phyloP scores from a whole-genome alignment of 2,797 vertebrate species.

The Halcyon leucocephala region DNA sequence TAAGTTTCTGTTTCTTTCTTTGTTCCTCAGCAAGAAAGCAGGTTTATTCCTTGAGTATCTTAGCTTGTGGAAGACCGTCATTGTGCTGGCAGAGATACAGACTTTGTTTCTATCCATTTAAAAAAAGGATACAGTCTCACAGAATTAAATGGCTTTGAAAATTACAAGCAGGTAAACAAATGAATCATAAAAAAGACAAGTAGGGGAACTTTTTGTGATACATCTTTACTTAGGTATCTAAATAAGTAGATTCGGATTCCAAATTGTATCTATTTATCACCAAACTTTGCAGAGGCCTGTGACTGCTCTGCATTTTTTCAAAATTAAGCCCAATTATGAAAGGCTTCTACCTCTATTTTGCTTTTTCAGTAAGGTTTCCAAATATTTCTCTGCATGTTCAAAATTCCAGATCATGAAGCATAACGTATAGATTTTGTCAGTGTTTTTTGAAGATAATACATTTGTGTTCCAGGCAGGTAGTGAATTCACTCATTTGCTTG shows the following conservation, averaged over 20 bases:
- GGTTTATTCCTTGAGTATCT: neutral
- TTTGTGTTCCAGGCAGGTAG: neutral
- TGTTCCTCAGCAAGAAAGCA: neutral
- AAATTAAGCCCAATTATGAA: neutral
- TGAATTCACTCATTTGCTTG: neutral
- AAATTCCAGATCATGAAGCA: neutral
- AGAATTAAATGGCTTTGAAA: neutral
- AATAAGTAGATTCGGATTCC: neutral
- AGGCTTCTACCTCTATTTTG: neutral
- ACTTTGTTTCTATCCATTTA: neutral
- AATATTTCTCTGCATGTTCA: neutral
- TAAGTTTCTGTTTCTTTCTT: neutral
- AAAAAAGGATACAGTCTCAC: neutral
- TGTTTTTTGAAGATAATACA: neutral
- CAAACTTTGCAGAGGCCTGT: neutral
- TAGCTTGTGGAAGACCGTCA: neutral
- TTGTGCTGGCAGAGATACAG: neutral
- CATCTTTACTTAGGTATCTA: neutral
- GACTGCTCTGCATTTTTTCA: neutral
- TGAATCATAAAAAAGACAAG: neutral
- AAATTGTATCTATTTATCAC: neutral
- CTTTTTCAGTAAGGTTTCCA: neutral
- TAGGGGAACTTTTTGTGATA: neutral
- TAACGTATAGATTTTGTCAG: neutral
- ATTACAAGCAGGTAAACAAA: neutral